These are phyloP conservation scores for Adelognathus sp. DNA, from an alignment of 2,888 invertebrate genomes.

Conservation along the genomic window DNA sequence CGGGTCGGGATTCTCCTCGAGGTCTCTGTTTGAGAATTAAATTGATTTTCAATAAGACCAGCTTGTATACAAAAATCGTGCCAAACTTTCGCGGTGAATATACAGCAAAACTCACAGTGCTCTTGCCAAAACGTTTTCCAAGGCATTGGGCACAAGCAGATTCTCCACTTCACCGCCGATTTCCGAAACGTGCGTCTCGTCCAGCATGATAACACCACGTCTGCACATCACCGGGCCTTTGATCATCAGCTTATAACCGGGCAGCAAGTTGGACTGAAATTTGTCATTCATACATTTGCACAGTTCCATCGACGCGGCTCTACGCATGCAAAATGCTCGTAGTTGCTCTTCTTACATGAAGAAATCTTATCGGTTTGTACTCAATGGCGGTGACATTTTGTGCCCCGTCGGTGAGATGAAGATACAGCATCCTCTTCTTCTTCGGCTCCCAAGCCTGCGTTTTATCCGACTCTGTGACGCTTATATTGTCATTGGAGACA, in stretches of 20 bases:
- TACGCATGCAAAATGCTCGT: background rate
- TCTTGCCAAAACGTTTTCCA: conserved; percentile 84
- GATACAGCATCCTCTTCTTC: conserved; percentile 86
- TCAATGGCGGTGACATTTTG: conserved; percentile 88
- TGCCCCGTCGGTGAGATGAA: conserved; percentile 89
- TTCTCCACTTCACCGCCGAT: conserved; percentile 89
- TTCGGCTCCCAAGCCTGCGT: conserved; percentile 83
- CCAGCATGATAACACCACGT: conserved; percentile 86
- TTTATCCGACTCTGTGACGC: conserved; percentile 85
- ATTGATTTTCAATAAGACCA: background rate
- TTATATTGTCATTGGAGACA: conserved; percentile 80
- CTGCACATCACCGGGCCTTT: conserved; percentile 88
- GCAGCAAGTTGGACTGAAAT: conserved; percentile 75
- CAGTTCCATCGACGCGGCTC: background rate
- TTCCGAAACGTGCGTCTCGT: conserved; percentile 84
- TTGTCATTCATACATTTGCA: too few relatives aligned
- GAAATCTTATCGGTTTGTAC: conserved; percentile 84
- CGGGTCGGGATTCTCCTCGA: conserved; percentile 82
- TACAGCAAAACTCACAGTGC: conserved; percentile 79
- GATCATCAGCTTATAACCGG: conserved; percentile 86
- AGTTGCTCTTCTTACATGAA: conserved; percentile 81
- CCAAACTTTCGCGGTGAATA: background rate
- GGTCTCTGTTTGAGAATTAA: too few relatives aligned
- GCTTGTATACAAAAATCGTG: background rate
- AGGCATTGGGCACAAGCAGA: conserved; percentile 83